phyloP scores from a whole-genome alignment of 2,797 vertebrate genomes.

The Parotocinclus haroldoi region DNA sequence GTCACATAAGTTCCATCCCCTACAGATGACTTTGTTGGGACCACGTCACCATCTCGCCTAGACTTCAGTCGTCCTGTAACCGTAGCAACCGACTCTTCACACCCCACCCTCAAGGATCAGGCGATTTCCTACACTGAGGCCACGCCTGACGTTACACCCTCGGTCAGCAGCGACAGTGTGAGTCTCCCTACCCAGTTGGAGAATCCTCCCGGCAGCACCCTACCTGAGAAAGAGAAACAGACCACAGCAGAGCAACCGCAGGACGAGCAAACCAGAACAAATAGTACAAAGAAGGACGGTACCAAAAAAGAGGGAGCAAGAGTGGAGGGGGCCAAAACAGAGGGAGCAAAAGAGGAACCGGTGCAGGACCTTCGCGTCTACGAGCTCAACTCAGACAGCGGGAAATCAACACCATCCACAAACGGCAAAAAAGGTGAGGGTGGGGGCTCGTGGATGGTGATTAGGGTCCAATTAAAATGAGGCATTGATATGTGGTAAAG shows the following conservation, averaged over 20 bases:
- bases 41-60: constrained; percentile 67
- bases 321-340: constrained; percentile 24
- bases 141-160: constrained; percentile 73
- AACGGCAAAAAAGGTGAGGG: constrained; percentile 93
- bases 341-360: constrained; percentile 67
- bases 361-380: constrained; percentile 91
- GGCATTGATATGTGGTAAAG: too few relatives aligned
- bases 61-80: constrained; percentile 55
- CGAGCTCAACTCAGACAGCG: constrained; percentile 96
- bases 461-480: neutral
- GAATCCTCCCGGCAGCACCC: constrained; percentile 51
- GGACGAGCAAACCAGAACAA: constrained; percentile 6
- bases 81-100: constrained; percentile 10
- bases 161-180: constrained; percentile 86
- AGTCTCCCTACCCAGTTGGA: constrained; percentile 88
- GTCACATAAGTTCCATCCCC: neutral
- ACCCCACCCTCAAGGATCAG: constrained; percentile 51
- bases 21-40: constrained; percentile 82
- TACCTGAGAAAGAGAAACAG: constrained; percentile 38
- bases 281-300: constrained; percentile 64
- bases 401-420: constrained; percentile 97
- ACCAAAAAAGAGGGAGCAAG: constrained; percentile 77
- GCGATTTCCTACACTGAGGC: constrained; percentile 56
- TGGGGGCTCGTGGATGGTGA: neutral
- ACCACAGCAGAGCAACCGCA: constrained; percentile 41